Percentiles rank a stretch among this genome's conserved stretches.
Conservation (phyloP, 2,113 vertebrate species). For the Felis catus region F.catus_Fca126_mat1.0 CM031413.1:155742001-155742500, state of each 20-base stretch:
- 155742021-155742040: not conserved
- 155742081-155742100: not conserved
- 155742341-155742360: not conserved
- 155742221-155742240: not conserved
- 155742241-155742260: not conserved
- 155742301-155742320: not conserved
- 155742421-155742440: not conserved
- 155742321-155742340: not conserved
- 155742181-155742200: not conserved
- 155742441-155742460: not conserved
- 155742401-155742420: not conserved
- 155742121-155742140: not conserved
- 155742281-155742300: not conserved
- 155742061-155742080: not conserved
- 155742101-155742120: not conserved
- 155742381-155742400: too few relatives aligned
- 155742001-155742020: rapidly evolving
- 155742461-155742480: not conserved
- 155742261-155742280: not conserved
- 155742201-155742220: not conserved
- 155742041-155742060: not conserved
- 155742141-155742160: not conserved
- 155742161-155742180: not conserved
- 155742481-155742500: not conserved
- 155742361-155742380: not conserved